Conservation (phyloP, 2,888 invertebrate genomes). For the Drosophila quinaria region DNA sequence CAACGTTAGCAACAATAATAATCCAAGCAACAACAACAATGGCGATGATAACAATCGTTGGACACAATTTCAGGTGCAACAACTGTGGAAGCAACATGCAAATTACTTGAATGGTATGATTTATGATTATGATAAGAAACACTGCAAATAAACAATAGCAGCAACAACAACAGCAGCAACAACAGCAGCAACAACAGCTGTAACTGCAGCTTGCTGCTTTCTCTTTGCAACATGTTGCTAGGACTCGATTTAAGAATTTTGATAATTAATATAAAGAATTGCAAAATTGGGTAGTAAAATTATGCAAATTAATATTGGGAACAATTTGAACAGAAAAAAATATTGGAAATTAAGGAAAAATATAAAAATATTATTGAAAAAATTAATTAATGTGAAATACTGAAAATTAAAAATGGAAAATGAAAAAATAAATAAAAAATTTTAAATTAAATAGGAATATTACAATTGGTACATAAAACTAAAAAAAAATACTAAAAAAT, state of each 20-base stretch:
- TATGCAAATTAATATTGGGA: no score
- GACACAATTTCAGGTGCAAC: constrained; percentile 86
- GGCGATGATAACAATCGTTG: constrained; percentile 85
- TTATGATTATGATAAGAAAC: constrained; percentile 5
- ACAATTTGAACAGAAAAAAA: no score
- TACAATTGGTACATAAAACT: no score
- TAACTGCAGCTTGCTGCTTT: not conserved
- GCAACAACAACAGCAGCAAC: not conserved
- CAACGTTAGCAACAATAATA: constrained; percentile 51
- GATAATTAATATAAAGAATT: not conserved
- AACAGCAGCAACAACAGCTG: not conserved
- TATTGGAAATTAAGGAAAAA: no score
- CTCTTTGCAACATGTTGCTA: constrained; percentile 10
- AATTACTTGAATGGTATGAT: constrained; percentile 86
- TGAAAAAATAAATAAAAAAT: no score
- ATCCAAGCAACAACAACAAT: constrained; percentile 41
- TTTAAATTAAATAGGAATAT: no score
- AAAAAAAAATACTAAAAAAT: no score
- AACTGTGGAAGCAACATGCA: constrained; percentile 86
- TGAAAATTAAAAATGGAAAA: no score
- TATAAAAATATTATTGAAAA: no score
- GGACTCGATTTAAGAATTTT: not conserved
- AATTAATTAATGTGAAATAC: no score
- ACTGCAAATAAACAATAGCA: constrained; percentile 7
- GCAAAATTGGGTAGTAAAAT: no score